Evolutionary conservation across 2,797 vertebrate species (phyloP), one percentile per base, ranked within the genome.

Genomic region (Telmatherina bonti): DNA sequence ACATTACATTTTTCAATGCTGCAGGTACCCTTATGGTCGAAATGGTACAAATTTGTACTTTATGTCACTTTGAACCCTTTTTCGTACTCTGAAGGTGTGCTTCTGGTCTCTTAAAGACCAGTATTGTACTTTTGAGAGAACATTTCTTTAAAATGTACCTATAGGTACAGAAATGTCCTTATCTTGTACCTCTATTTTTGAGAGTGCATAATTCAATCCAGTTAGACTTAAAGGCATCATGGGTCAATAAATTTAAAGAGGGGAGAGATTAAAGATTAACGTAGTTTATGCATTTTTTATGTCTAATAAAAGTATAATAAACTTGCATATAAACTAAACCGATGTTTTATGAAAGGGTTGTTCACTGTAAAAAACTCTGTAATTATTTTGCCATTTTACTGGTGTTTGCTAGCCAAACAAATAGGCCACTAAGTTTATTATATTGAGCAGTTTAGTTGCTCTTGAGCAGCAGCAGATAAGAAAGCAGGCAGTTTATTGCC

Each of bases 401-500:
- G 27, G 56, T 36, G 55, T 22, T 53, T 49, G 22, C 43, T 63
- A 30, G 41, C 24, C 22, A 43, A 38, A 43, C 68, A 43, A 43
- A 43, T 20, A 43, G 41, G 16, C 41, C 2, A 7, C 16, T 43
- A 7, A 43, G 18, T 43, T 56, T 35, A 67, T 49, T 74, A 41
- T 71, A 43, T 62, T 30, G 13, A 36, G 20, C 41, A 43, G 41
- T 15, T 36, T n/a, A 38, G 36, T 43, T 43, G 59, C 65, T 53
- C 26, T 8, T 36, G 69, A 22, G 58, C n/a, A 59, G 36, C 27
- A 20, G 31, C 67, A 35, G 49, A 15, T 30, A 58, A 78, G 58
- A 75, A 80, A 67, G 65, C 52, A 24, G 64, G 45, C n/a, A 57
- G 54, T 29, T 78, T 45, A 66, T 62, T 67, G 52, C 66, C 31